Evolutionary conservation across 2,113 vertebrate genomes (phyloP).

Genomic region (Pachycephala philippinensis): DNA sequence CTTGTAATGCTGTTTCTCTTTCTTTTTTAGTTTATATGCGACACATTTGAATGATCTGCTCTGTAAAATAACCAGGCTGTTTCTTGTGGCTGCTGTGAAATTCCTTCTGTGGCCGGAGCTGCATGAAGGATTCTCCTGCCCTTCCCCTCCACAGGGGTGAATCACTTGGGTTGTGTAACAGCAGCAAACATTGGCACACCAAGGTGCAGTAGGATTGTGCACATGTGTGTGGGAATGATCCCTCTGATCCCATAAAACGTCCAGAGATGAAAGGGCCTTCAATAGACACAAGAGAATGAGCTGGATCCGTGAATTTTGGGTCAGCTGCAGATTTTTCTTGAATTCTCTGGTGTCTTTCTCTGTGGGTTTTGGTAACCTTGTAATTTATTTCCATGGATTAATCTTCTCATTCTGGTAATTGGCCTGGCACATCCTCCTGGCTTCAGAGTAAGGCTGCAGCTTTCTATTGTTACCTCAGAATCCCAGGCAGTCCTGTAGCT

Average conservation of each 20-base stretch:
- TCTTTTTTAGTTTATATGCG: neutral
- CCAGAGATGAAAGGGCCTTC: neutral
- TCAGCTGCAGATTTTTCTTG: neutral
- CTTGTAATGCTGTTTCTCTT: neutral
- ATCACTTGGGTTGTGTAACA: neutral
- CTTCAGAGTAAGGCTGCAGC: neutral
- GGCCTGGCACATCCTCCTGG: neutral
- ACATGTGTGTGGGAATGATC: neutral
- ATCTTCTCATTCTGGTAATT: neutral
- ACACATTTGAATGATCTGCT: neutral
- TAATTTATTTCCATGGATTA: constrained; percentile 5
- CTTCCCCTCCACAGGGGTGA: neutral
- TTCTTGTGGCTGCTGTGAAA: neutral
- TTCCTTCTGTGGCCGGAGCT: neutral
- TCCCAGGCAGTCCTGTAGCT: neutral
- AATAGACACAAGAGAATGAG: neutral
- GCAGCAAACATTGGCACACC: neutral
- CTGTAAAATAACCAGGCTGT: neutral
- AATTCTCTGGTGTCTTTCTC: neutral
- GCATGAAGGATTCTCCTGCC: neutral
- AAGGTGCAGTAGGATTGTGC: neutral
- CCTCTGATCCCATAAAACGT: neutral
- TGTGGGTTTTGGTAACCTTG: constrained; percentile 6
- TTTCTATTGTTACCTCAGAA: neutral
- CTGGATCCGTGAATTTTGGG: neutral